A percentile compares a stretch with the other conserved stretches of the same genome.
These are phyloP conservation scores for Liasis olivaceus DNA, from an alignment of 2,797 vertebrate genomes.

Conservation along the genomic window DNA sequence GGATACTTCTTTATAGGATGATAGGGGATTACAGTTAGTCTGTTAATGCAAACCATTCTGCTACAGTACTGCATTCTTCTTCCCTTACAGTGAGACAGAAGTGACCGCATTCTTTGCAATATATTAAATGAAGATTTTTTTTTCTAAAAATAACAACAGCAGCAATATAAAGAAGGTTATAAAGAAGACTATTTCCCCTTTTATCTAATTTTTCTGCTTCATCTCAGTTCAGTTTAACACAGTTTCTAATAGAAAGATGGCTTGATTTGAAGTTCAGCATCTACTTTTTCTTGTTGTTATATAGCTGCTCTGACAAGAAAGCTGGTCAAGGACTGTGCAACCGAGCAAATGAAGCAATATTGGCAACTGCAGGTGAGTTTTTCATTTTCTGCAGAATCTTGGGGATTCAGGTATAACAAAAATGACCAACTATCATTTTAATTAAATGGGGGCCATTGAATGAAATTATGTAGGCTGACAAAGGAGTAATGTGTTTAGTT, in stretches of 20 bases:
- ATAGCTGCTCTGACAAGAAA: slow-evolving; percentile 90
- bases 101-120: neutral
- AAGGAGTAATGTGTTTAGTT: neutral
- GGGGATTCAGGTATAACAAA: neutral
- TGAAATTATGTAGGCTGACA: neutral
- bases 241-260: slow-evolving; percentile 11
- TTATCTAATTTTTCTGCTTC: neutral
- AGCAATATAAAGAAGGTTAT: neutral
- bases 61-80: neutral
- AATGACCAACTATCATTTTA: neutral
- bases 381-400: neutral
- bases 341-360: slow-evolving; percentile 78
- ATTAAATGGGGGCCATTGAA: neutral
- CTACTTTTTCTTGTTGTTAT: slow-evolving; percentile 44
- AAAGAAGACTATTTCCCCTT: neutral
- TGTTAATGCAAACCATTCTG: neutral
- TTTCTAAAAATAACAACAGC: neutral
- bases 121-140: neutral
- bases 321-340: slow-evolving; percentile 77
- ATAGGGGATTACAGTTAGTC: neutral
- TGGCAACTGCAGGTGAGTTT: slow-evolving; percentile 85
- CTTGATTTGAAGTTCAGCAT: slow-evolving; percentile 26
- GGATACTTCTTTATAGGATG: neutral
- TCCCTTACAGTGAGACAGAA: neutral
- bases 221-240: neutral